Conservation (phyloP, 1,140 invertebrate species). For the Cydia pomonella region DNA sequence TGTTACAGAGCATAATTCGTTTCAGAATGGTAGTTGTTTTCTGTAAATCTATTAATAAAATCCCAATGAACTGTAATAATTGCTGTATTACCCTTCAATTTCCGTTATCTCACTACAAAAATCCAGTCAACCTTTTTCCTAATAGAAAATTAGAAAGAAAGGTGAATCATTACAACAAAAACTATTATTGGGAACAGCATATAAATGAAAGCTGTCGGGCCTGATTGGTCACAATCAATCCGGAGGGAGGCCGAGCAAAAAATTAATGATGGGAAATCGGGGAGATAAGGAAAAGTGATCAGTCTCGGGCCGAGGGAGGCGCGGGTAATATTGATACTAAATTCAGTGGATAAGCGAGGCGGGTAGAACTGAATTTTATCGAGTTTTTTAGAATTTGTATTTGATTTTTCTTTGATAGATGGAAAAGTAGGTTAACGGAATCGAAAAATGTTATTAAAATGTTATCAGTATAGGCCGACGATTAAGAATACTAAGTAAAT, state of each 20-base stretch:
- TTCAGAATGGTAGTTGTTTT: no score
- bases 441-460: no score
- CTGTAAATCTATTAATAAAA: no score
- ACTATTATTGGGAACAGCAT: constrained; percentile 38
- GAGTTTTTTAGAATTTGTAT: constrained; percentile 2
- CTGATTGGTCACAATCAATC: constrained; percentile 67
- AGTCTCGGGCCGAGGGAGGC: constrained; percentile 41
- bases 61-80: neutral
- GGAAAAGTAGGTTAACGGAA: neutral
- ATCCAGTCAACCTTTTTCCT: neutral
- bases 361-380: neutral
- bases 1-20: no score
- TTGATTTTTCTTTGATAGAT: constrained; percentile 14
- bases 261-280: constrained; percentile 68
- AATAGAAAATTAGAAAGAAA: constrained; percentile 32
- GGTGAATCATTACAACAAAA: constrained; percentile 29
- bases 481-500: no score
- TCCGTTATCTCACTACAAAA: neutral
- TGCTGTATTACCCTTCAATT: neutral
- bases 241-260: constrained; percentile 53
- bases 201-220: constrained; percentile 58
- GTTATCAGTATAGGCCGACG: no score
- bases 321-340: constrained; percentile 52
- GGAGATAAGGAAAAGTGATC: constrained; percentile 57
- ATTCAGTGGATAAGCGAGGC: constrained; percentile 36